Conservation (phyloP, 1,140 invertebrate genomes). For the Gryllus bimaculatus region DNA sequence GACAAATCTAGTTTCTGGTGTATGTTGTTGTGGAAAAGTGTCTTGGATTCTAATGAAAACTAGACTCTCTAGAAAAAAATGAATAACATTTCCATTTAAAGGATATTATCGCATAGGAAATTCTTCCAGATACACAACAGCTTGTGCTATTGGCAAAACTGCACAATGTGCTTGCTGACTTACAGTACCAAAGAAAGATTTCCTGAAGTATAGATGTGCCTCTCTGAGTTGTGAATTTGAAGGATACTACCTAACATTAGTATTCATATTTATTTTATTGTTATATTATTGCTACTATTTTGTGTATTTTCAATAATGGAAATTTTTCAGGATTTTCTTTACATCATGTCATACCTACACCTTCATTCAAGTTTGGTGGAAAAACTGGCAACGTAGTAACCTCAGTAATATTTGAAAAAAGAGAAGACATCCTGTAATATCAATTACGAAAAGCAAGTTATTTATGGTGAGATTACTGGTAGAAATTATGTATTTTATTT, state of each 20-base stretch:
- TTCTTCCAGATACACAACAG: too few relatives aligned
- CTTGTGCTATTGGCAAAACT: too few relatives aligned
- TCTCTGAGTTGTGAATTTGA: not conserved
- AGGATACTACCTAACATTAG: not conserved
- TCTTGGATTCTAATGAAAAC: too few relatives aligned
- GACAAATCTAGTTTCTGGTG: too few relatives aligned
- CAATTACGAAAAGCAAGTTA: not conserved
- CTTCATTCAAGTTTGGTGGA: constrained; percentile 75
- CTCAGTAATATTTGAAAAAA: not conserved
- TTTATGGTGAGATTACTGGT: too few relatives aligned
- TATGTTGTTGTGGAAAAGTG: too few relatives aligned
- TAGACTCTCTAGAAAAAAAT: too few relatives aligned
- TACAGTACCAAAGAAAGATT: not conserved
- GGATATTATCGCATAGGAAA: too few relatives aligned
- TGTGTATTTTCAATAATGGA: constrained; percentile 8
- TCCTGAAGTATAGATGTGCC: not conserved
- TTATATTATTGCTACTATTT: constrained; percentile 7
- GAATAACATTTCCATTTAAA: too few relatives aligned
- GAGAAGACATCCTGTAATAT: not conserved
- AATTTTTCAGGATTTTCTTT: constrained; percentile 49
- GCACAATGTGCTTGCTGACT: not conserved
- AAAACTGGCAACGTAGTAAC: constrained; percentile 36
- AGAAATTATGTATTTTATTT: too few relatives aligned
- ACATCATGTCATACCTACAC: constrained; percentile 57
- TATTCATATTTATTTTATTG: not conserved